Conservation (phyloP, 2,797 vertebrate species). For the Bradypodion pumilum region DNA sequence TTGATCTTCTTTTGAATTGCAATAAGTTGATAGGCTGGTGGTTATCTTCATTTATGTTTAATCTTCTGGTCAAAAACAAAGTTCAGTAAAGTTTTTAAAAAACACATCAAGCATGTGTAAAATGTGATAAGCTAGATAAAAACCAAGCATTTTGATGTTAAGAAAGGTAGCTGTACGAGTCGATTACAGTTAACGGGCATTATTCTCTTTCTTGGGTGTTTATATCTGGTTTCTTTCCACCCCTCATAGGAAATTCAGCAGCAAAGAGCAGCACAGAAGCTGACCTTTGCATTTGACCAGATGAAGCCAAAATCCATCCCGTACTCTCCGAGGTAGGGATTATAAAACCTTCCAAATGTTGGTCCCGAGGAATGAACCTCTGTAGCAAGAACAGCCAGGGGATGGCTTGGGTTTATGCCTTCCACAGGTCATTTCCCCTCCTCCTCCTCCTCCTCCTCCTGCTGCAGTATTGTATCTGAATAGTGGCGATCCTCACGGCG, state of each 20-base stretch:
- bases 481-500: no score
- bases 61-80: no score
- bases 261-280: conserved; percentile 96
- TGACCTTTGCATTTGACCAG: conserved; percentile 98
- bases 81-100: no score
- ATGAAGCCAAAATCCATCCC: conserved; percentile 97
- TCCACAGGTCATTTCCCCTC: no score
- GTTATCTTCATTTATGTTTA: no score
- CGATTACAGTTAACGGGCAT: neutral
- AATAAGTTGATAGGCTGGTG: no score
- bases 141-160: no score
- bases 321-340: conserved; percentile 91
- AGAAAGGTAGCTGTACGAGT: neutral
- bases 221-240: conserved; percentile 10
- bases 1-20: neutral
- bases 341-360: neutral
- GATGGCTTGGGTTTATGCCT: neutral
- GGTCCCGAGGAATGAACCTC: neutral
- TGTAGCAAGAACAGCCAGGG: no score
- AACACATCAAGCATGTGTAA: no score
- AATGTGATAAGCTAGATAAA: no score
- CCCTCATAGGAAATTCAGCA: conserved; percentile 92
- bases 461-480: no score
- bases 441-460: no score
- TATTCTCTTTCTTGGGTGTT: neutral